Evolutionary conservation across 2,113 vertebrate genomes (phyloP), one percentile per base, ranked within the genome.

Genomic region (Felis chaus): DNA sequence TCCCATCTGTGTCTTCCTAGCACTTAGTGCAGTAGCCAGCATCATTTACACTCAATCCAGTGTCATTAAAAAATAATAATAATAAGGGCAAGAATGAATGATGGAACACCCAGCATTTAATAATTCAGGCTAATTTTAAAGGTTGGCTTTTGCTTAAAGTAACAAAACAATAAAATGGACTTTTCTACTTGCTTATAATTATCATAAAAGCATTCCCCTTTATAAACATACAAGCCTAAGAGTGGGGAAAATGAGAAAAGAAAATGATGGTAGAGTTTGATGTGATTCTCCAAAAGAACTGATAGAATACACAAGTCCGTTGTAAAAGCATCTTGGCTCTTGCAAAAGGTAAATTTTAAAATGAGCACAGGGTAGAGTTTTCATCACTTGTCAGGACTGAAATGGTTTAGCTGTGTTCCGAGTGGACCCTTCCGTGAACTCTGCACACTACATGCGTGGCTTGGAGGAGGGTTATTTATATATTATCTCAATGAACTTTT

Each of bases 401-500:
- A 85, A 69, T 53, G 21, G 36, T 78, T 92, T 31, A 31, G 33
- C 33, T 94, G 0, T 73, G 79, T 88, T 92, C 76, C 7, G 45
- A 71, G 45, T 88, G n/a, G 57, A 93, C 45, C 80, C 11, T 6
- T 50, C 18, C 41, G 41, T 41, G 19, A 83, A 81, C 23, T 5
- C 50, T 61, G 57, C 31, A 82, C 2, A 48, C 21, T 36, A 0
- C 27, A 23, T 13, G 3, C 84, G 45, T 69, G 39, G 74, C 13
- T 69, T 68, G 36, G 18, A 50, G 19, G 29, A 87, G 2, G 1
- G 14, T 68, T 80, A 87, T 89, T 66, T 53, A 63, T 83, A 81
- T 31, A 89, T 71, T 29, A 74, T 94, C 15, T 92, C 85, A 97
- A 89, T 85, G 71, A 94, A 88, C 25, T 91, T 91, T 78, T 45